A percentile compares a stretch with the other conserved stretches of the same genome.
These are phyloP conservation scores for Pterois miles DNA, from an alignment of 2,797 vertebrate genomes.

Conservation along the genomic window DNA sequence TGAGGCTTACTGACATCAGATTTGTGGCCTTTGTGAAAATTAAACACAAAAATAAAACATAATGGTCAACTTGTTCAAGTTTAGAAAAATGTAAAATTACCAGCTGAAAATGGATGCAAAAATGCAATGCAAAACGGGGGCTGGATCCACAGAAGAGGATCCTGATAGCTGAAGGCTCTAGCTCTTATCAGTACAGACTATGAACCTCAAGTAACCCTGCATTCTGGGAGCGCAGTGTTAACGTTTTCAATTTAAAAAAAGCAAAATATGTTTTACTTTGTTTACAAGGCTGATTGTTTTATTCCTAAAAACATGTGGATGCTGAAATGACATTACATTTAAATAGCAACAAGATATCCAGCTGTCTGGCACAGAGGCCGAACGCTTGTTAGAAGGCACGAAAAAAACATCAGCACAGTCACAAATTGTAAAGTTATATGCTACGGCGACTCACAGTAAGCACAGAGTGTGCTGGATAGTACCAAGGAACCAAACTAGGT, in stretches of 20 bases:
- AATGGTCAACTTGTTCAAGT: too few relatives aligned
- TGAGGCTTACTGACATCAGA: too few relatives aligned
- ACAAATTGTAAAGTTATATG: background rate
- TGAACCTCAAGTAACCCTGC: too few relatives aligned
- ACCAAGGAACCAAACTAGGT: background rate
- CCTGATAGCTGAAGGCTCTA: too few relatives aligned
- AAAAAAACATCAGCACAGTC: background rate
- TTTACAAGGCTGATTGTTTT: background rate
- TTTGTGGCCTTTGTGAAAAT: too few relatives aligned
- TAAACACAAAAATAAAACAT: too few relatives aligned
- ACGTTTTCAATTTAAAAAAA: background rate
- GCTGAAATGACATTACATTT: conserved; percentile 9
- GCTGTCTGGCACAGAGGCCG: background rate
- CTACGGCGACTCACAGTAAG: background rate
- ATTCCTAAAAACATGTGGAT: conserved; percentile 15
- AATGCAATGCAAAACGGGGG: too few relatives aligned
- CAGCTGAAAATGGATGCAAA: too few relatives aligned
- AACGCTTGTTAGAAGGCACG: conserved; percentile 8
- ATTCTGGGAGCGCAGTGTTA: too few relatives aligned
- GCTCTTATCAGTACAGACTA: too few relatives aligned
- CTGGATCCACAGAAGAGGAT: too few relatives aligned
- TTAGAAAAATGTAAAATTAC: too few relatives aligned
- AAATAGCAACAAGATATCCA: conserved; percentile 11
- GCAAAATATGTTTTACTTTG: background rate
- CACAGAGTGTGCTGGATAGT: background rate